Base-by-base conservation (phyloP, 92 coral and sea anemone genomes). In the Parazoanthus atlanticus region DNA sequence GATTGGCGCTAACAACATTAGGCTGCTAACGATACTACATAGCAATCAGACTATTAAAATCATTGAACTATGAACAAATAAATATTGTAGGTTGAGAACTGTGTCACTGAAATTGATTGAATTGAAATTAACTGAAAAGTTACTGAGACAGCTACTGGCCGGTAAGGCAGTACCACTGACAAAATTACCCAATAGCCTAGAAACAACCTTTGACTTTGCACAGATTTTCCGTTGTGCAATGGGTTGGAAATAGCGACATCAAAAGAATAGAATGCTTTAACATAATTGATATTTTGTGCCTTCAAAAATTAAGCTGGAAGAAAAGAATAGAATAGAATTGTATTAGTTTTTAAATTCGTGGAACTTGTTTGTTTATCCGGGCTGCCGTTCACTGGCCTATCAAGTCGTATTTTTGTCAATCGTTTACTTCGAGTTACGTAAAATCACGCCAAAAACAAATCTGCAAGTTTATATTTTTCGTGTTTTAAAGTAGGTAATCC, bases 201-300 rank as follows among this genome's bases (percentile, higher is more conserved):
- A 0, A 61, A 34, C 4, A 26, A 9, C 29, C 28, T 3, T 36
- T 36, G 28, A 33, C 9, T 75, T 36, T 36, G 40, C 79, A 75
- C 52, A 5, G 16, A 8, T 75, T 75, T 34, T 75, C 28, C 21
- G 30, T 19, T 75, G 49, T 75, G 79, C 25, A 75, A 25, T 75
- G 79, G 13, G 79, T 36, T 75, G 79, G 31, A 75, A 75, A 75
- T 41, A 75, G 43, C 28, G 30, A 23, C 79, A 34, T 75, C 52
- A 3, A 36, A 36, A 75, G 47, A 36, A 75, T 75, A 34, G 79
- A 75, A 34, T 75, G 43, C 10, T 75, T 33, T 21, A 75, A 75
- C 79, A 75, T 75, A 75, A 75, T 75, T 75, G 79, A 75, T 75
- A 75, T 52, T 75, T 75, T 75, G 79, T 75, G 30, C 79, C 16